Evolutionary conservation across 2,113 vertebrate species (phyloP).

Genomic region (Condylura cristata): DNA sequence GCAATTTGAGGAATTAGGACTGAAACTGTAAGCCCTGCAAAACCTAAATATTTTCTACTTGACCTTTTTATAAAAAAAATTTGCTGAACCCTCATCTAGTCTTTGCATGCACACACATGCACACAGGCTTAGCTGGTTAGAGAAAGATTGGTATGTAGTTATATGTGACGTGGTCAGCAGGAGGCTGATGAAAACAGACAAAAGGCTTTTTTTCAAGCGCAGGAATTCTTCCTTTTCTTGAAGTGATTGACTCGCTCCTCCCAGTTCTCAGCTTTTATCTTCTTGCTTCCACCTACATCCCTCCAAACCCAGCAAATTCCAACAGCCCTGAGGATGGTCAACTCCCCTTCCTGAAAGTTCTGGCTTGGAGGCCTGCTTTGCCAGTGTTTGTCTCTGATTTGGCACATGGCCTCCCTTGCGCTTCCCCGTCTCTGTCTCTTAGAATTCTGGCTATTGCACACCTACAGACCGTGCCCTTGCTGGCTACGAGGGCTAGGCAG

Average conservation of each 20-base stretch:
- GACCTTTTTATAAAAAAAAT: background rate
- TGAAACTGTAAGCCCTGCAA: background rate
- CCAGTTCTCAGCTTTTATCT: background rate
- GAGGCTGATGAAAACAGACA: background rate
- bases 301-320: background rate
- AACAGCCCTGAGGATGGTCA: background rate
- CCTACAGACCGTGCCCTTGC: background rate
- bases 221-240: background rate
- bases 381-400: background rate
- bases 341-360: background rate
- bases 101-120: background rate
- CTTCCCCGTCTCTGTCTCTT: background rate
- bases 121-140: background rate
- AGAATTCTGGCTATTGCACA: background rate
- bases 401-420: background rate
- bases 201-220: background rate
- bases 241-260: background rate
- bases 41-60: background rate
- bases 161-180: background rate
- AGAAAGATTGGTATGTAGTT: background rate
- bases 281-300: background rate
- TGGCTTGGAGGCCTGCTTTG: rapidly evolving
- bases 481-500: background rate
- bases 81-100: background rate
- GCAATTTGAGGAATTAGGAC: background rate